Percentiles rank a stretch among this genome's conserved stretches.
These are phyloP conservation scores for Platycnemis pennipes DNA, from an alignment of 2,888 invertebrate species.

Conservation along the genomic window DNA sequence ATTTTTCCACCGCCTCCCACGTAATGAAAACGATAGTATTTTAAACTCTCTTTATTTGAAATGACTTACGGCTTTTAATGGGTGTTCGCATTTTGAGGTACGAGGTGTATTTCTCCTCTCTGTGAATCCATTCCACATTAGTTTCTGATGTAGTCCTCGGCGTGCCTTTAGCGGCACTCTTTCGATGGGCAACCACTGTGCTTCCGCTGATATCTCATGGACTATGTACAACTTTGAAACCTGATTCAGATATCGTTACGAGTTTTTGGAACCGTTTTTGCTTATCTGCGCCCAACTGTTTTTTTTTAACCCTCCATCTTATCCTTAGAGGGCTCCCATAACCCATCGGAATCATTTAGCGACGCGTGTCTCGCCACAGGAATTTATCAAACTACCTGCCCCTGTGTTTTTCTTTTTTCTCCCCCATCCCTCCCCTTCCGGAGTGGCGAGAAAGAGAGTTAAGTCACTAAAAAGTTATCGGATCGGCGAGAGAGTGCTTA, in stretches of 20 bases:
- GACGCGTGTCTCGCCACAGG: neutral
- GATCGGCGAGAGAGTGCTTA: neutral
- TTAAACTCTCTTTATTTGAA: no score
- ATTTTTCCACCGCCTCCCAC: no score
- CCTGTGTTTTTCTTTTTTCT: neutral
- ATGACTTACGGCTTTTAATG: no score
- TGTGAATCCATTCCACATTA: no score
- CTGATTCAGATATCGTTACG: neutral
- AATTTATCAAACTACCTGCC: neutral
- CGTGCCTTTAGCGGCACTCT: no score
- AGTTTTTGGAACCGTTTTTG: neutral
- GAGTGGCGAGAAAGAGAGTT: neutral
- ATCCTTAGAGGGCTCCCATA: neutral
- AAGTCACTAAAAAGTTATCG: slow-evolving; percentile 35
- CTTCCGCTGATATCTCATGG: no score
- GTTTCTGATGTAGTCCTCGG: no score
- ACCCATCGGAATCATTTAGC: neutral
- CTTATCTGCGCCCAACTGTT: neutral
- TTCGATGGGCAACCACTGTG: no score
- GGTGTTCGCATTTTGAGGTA: no score
- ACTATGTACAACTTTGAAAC: no score
- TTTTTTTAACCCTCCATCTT: neutral
- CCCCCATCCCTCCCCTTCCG: neutral
- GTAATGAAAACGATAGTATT: no score
- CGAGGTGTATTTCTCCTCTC: no score